Percentiles rank a stretch among this genome's conserved stretches.
phyloP scores from a whole-genome alignment of 2,797 vertebrate species.

The Cichlasoma orientale region DNA sequence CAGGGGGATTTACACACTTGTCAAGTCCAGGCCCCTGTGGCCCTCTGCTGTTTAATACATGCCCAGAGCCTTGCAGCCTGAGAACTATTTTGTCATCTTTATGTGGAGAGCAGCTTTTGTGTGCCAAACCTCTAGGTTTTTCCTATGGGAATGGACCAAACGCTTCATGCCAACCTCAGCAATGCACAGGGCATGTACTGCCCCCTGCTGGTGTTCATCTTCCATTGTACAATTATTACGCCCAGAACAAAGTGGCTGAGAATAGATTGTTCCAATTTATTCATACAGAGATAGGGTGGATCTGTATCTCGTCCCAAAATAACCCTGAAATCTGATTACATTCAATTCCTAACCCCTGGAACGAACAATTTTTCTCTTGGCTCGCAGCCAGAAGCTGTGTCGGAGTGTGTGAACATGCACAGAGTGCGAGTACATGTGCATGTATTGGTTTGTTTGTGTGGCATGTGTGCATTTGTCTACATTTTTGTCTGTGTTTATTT shows the following conservation, averaged over 20 bases:
- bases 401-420: slow-evolving; percentile 33
- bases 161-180: slow-evolving; percentile 29
- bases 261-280: slow-evolving; percentile 82
- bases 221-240: slow-evolving; percentile 52
- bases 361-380: slow-evolving; percentile 70
- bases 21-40: slow-evolving; percentile 69
- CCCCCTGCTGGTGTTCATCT: slow-evolving; percentile 79
- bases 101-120: slow-evolving; percentile 74
- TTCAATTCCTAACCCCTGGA: slow-evolving; percentile 72
- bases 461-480: slow-evolving; percentile 38
- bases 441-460: slow-evolving; percentile 27
- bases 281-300: slow-evolving; percentile 71
- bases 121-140: slow-evolving; percentile 71
- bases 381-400: slow-evolving; percentile 49
- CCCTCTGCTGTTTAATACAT: slow-evolving; percentile 80
- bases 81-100: slow-evolving; percentile 80
- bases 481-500: slow-evolving; percentile 58
- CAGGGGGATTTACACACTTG: slow-evolving; percentile 74
- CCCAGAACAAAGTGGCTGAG: slow-evolving; percentile 74
- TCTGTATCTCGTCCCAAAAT: slow-evolving; percentile 78
- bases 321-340: slow-evolving; percentile 80
- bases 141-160: slow-evolving; percentile 57
- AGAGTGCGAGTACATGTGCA: slow-evolving; percentile 10
- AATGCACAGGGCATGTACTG: slow-evolving; percentile 80
- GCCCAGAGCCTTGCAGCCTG: slow-evolving; percentile 67